Base-by-base conservation (phyloP, 1,140 invertebrate species). In the Caenorhabditis brenneri region DNA sequence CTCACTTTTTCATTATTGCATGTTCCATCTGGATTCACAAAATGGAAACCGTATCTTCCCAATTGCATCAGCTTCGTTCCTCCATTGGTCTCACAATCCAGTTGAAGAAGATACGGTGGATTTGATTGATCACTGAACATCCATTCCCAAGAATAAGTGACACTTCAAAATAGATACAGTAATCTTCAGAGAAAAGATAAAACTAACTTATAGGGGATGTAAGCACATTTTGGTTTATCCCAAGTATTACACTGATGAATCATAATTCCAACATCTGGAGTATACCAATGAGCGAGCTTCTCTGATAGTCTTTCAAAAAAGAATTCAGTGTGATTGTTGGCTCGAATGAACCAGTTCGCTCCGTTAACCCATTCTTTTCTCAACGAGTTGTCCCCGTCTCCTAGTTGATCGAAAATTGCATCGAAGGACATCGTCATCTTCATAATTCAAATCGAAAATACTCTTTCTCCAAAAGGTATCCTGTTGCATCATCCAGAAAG, bases 401-500 rank as follows among this genome's bases (percentile, higher is more conserved):
- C 89, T 53, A 90, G 83, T 69, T 90, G 89, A 79, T 90, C 89
- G 51, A 90, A 90, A n/a, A 90, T 85, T 39, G 85, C 83, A 80
- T 90, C 89, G 69, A 82, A 90, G 1, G 51, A 27, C 27, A 60
- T 29, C n/a, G 29, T 89, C 84, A 48, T 86, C 85, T 69, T 90
- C 89, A 19, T 89, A 84, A 15, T 86, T 74, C 31, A 88, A 49
- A 79, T 90, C 89, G 46, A 90, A 90, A 7, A 89, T 79, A 80
- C 88, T 90, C 31, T 84, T 78, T 27, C 83, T 85, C 86, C 87
- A 87, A 78, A 88, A 88, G 7, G 88, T 89, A 81, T 89, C 88
- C 51, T 90, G 89, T 51, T 90, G 89, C 89, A 90, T 90, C 89
- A 90, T 90, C 89, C 89, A 90, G 79, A 90, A 90, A 10, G 88